phyloP scores from a whole-genome alignment of 2,797 vertebrate genomes.

The Apogon talboti region DNA sequence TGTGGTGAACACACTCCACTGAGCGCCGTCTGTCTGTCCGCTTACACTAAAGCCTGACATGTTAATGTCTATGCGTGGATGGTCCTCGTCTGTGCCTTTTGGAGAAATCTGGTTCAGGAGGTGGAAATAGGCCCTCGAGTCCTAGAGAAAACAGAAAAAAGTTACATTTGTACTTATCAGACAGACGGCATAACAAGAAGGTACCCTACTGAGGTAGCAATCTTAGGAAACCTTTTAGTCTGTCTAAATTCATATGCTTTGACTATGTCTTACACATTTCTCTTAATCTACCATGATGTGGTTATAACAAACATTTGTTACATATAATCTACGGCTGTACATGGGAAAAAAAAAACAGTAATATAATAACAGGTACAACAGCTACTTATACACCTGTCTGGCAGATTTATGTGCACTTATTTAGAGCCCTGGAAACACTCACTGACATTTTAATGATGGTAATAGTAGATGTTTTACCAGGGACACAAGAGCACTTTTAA shows the following conservation, averaged over 20 bases:
- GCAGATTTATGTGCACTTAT: slow-evolving; percentile 4
- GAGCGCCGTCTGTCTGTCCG: slow-evolving; percentile 25
- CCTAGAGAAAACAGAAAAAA: slow-evolving; percentile 77
- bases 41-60: slow-evolving; percentile 95
- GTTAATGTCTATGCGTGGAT: slow-evolving; percentile 90
- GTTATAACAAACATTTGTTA: too few species aligned
- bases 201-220: neutral
- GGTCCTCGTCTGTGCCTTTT: slow-evolving; percentile 93
- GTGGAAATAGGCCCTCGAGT: slow-evolving; percentile 97
- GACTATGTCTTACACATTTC: too few species aligned
- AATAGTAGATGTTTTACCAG: neutral
- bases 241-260: too few species aligned
- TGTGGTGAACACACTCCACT: slow-evolving; percentile 27
- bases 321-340: too few species aligned
- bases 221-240: too few species aligned
- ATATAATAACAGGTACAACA: neutral
- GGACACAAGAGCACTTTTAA: slow-evolving; percentile 4
- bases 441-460: too few species aligned
- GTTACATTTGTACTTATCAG: neutral
- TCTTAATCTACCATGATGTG: too few species aligned
- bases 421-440: too few species aligned
- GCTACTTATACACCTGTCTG: neutral
- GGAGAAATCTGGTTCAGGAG: slow-evolving; percentile 97
- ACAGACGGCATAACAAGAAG: neutral
- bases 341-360: neutral